Conservation (phyloP, 2,113 vertebrate species). For the Plecotus auritus region DNA sequence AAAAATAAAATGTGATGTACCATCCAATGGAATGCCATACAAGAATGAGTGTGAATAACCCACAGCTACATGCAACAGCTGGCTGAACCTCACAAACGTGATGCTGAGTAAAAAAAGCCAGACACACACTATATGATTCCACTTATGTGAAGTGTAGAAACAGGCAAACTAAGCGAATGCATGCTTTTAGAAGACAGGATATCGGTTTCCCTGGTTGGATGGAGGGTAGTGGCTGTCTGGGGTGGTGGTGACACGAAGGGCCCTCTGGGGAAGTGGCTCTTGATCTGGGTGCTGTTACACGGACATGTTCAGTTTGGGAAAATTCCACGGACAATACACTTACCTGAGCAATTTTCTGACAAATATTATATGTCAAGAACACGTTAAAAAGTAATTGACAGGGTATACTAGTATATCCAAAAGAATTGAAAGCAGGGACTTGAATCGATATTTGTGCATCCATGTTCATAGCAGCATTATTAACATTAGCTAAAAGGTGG, state of each 20-base stretch:
- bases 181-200: neutral
- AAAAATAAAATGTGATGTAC: neutral
- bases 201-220: neutral
- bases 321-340: neutral
- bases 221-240: neutral
- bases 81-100: neutral
- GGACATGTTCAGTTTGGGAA: neutral
- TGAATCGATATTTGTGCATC: neutral
- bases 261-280: neutral
- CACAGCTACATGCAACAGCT: too few species aligned
- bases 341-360: neutral
- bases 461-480: neutral
- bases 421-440: neutral
- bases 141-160: neutral
- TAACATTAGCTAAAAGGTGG: neutral
- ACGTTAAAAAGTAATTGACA: neutral
- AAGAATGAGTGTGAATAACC: neutral
- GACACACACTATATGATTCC: neutral
- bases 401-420: neutral
- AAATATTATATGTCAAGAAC: neutral
- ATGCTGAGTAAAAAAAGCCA: neutral
- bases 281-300: neutral
- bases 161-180: neutral
- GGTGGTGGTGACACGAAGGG: neutral
- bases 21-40: neutral